Percentiles rank a stretch among this genome's conserved stretches.
These are phyloP conservation scores for Siderastrea radians DNA, from an alignment of 92 coral and sea anemone genomes.

Conservation along the genomic window DNA sequence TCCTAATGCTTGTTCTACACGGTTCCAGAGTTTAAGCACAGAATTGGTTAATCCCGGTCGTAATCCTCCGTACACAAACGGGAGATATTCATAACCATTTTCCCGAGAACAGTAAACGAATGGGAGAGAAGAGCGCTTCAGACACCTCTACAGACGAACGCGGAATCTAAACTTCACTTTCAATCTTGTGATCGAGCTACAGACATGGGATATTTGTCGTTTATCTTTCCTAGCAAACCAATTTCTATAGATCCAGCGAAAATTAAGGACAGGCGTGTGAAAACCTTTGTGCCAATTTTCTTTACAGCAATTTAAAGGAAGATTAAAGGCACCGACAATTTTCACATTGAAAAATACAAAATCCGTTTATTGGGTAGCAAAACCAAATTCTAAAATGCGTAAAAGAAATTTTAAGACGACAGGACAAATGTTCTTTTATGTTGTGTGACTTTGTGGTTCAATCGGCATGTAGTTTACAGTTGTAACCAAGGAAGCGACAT, in stretches of 20 bases:
- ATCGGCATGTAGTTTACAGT: conserved; percentile 28
- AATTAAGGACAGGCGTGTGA: background rate
- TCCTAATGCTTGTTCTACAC: background rate
- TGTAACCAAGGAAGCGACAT: conserved; percentile 48
- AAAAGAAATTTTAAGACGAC: background rate
- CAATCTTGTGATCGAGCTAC: background rate
- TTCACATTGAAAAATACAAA: background rate
- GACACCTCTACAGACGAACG: background rate
- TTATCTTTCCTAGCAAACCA: background rate
- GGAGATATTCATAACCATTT: background rate
- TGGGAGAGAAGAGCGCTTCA: background rate
- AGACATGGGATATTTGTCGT: background rate
- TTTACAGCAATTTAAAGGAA: background rate
- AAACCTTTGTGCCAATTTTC: background rate
- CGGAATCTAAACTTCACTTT: background rate
- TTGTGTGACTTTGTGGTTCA: conserved; percentile 36
- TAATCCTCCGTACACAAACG: conserved; percentile 36
- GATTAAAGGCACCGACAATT: conserved; percentile 8
- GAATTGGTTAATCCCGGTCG: conserved; percentile 35
- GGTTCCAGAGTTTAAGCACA: conserved; percentile 2
- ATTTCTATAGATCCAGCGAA: background rate
- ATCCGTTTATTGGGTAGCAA: background rate
- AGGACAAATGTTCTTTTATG: background rate
- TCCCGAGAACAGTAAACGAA: background rate
- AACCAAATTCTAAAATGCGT: background rate